Percentiles rank a stretch among this genome's conserved stretches.
phyloP scores from a whole-genome alignment of 2,888 invertebrate genomes.

The Melinopterus prodromus region DNA sequence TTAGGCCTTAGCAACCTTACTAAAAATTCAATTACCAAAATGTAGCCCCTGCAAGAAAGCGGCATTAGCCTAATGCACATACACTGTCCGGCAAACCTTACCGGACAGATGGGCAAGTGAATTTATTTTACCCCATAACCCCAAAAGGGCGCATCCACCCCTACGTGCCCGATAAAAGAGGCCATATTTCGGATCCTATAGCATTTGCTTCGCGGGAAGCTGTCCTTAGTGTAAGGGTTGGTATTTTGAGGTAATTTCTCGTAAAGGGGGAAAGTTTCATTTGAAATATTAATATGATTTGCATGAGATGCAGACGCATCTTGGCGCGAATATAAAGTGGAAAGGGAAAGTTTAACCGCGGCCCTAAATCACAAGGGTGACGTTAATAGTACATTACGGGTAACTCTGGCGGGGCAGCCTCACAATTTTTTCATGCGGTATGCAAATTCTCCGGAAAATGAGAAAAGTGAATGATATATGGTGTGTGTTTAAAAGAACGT shows the following conservation, averaged over 20 bases:
- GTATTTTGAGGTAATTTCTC: not conserved
- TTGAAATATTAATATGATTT: not conserved
- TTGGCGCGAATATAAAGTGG: not conserved
- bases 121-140: not conserved
- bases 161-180: slow-evolving; percentile 4
- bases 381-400: not conserved
- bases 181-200: not conserved
- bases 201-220: not conserved
- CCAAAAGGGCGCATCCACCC: not conserved
- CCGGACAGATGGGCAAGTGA: not conserved
- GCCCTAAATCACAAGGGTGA: not conserved
- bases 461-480: not conserved
- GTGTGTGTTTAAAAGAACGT: not conserved
- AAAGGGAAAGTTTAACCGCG: not conserved
- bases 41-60: not conserved
- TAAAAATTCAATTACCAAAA: slow-evolving; percentile 4
- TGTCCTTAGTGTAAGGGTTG: not conserved
- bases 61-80: not conserved
- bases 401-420: not conserved
- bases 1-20: not conserved
- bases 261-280: not conserved
- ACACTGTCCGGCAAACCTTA: not conserved
- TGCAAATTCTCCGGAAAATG: not conserved
- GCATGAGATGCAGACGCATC: not conserved
- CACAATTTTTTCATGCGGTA: not conserved